These are phyloP conservation scores for Taenaris catops DNA, from an alignment of 2,888 invertebrate genomes.

Conservation along the genomic window DNA sequence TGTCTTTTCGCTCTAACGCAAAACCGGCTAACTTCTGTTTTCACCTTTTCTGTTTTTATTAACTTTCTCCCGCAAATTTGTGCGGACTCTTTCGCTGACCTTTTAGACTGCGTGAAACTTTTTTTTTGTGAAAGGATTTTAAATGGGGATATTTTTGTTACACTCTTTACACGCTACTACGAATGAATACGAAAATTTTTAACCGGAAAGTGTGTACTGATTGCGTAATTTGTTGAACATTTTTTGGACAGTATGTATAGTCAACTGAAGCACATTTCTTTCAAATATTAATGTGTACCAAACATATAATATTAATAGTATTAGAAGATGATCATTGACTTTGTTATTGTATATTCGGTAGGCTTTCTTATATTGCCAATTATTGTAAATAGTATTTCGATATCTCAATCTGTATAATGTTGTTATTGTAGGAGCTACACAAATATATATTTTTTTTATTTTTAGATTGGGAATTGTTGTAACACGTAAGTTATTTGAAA, in stretches of 20 bases:
- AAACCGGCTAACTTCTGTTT: slow-evolving; percentile 38
- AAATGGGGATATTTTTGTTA: slow-evolving; percentile 10
- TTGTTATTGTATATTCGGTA: no score
- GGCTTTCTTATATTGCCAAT: no score
- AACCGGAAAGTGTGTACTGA: slow-evolving; percentile 2
- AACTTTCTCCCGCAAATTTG: slow-evolving; percentile 23
- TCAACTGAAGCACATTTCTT: no score
- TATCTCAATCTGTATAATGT: no score
- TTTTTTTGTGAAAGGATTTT: slow-evolving; percentile 18
- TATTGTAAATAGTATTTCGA: no score
- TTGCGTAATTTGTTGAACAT: slow-evolving; percentile 1
- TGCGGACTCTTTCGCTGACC: slow-evolving; percentile 22
- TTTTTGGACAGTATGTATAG: not conserved
- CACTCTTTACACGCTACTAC: slow-evolving; percentile 4
- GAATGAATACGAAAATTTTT: slow-evolving; percentile 6
- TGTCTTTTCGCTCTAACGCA: slow-evolving; percentile 39
- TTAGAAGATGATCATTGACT: no score
- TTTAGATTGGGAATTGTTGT: no score
- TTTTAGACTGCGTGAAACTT: slow-evolving; percentile 23
- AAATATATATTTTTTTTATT: no score
- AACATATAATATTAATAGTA: no score
- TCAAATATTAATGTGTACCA: no score
- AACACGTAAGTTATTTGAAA: no score
- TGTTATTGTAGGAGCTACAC: no score
- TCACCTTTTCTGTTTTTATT: slow-evolving; percentile 28